Conservation (phyloP, 2,797 vertebrate genomes). For the Gambusia yucatana region DNA sequence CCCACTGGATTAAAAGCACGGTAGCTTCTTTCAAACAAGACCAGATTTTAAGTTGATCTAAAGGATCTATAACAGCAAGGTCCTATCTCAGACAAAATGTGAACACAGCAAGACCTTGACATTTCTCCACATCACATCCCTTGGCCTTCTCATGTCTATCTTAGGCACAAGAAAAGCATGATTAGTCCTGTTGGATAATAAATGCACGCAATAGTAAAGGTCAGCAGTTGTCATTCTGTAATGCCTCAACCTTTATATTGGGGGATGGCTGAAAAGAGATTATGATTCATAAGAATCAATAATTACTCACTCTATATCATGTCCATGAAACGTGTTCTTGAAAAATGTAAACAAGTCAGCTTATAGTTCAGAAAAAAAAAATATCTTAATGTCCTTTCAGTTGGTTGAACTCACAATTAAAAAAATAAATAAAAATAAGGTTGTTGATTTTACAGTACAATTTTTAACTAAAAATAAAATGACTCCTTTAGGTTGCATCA, state of each 20-base stretch:
- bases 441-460: constrained; percentile 12
- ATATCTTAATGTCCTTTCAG: background rate
- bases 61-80: constrained; percentile 40
- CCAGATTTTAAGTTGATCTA: constrained; percentile 46
- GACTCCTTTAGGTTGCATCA: constrained; percentile 5
- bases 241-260: constrained; percentile 78
- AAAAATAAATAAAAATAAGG: background rate
- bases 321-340: constrained; percentile 5
- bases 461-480: constrained; percentile 12
- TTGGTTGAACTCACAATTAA: background rate
- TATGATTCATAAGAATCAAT: constrained; percentile 53
- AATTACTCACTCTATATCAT: constrained; percentile 38
- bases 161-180: constrained; percentile 66
- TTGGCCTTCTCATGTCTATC: constrained; percentile 65
- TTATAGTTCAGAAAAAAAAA: constrained; percentile 9
- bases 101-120: constrained; percentile 71
- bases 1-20: constrained; percentile 10
- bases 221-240: constrained; percentile 73
- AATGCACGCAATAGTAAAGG: constrained; percentile 74
- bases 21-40: background rate
- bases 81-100: constrained; percentile 55
- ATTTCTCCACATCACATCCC: constrained; percentile 68
- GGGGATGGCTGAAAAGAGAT: constrained; percentile 43
- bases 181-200: constrained; percentile 76
- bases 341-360: constrained; percentile 24